Evolutionary conservation across 1,140 invertebrate genomes (phyloP), one percentile per base, ranked within the genome.

Genomic region (Holcopasites calliopsidis): DNA sequence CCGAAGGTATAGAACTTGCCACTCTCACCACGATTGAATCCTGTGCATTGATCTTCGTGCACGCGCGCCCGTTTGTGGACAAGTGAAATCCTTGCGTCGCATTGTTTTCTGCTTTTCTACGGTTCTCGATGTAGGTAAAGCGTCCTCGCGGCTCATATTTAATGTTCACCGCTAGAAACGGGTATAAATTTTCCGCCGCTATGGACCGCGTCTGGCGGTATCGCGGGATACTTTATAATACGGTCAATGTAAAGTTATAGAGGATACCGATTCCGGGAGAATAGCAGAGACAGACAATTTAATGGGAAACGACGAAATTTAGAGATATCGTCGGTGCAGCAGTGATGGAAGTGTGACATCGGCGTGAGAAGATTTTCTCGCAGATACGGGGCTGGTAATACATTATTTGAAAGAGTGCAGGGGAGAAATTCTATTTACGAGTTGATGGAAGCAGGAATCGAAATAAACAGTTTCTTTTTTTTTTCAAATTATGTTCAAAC

Each of bases 1-100:
- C n/a, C 35, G 62, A 60, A 49, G 55, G 13, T n/a, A n/a, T 35
- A 35, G 42, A 60, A 60, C 6, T 58, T 49, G 52, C 49, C 68
- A 60, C 55, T 58, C 38, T 71, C 55, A 33, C 60, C 55, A 55
- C 65, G 50, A 55, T 55, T 42, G 11, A n/a, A 31, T 55, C 23
- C 18, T 5, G 38, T 10, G 16, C 60, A 6, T 28, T 31, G 60
- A 60, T 60, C 11, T 52, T 31, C 16, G 42, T n/a, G 16, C n/a
- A 7, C 28, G 42, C 42, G 13, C 13, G 6, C 33, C 3, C 33
- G 18, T 42, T 23, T 23, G 3, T 3, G 42, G 26, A 8, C 18
- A 49, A 11, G 31, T 21, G 33, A 35, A 44, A 42, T 50, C 50
- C 26, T 69, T 31, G 35, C 35, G 26, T 55, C 23, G 65, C 18